Conservation (phyloP, 2,797 vertebrate species). For the Pantherophis alleghaniensis region DNA sequence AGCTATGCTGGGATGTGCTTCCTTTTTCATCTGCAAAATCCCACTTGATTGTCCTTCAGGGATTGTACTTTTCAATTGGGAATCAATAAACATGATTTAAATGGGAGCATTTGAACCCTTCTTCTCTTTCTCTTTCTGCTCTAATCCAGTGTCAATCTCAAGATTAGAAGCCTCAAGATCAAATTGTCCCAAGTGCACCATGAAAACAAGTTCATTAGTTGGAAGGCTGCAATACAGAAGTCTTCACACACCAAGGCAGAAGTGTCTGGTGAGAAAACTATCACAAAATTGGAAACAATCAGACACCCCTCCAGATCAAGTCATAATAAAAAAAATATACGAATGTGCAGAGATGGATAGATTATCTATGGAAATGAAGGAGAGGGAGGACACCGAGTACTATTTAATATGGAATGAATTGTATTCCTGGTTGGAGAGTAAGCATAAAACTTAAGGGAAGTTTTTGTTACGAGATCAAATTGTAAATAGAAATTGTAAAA, state of each 20-base stretch:
- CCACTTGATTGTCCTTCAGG: background rate
- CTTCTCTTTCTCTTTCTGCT: background rate
- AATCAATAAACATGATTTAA: background rate
- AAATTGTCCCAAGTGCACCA: background rate
- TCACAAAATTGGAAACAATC: too few relatives aligned
- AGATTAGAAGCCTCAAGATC: background rate
- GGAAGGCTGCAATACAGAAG: background rate
- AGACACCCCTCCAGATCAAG: too few relatives aligned
- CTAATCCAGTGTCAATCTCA: background rate
- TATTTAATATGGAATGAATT: too few relatives aligned
- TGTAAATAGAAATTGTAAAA: too few relatives aligned
- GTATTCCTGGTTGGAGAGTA: too few relatives aligned
- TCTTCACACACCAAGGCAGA: background rate
- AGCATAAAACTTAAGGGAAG: too few relatives aligned
- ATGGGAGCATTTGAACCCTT: background rate
- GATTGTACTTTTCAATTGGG: constrained; percentile 17
- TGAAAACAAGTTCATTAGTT: background rate
- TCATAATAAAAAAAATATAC: too few relatives aligned
- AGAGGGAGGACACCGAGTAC: too few relatives aligned
- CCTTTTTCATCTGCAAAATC: background rate
- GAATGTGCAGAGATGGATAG: too few relatives aligned
- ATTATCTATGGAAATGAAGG: too few relatives aligned
- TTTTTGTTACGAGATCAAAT: too few relatives aligned
- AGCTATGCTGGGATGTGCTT: background rate
- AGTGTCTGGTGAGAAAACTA: background rate